These are phyloP conservation scores for Diadegma fenestrale DNA, from an alignment of 2,888 invertebrate genomes.

Conservation along the genomic window DNA sequence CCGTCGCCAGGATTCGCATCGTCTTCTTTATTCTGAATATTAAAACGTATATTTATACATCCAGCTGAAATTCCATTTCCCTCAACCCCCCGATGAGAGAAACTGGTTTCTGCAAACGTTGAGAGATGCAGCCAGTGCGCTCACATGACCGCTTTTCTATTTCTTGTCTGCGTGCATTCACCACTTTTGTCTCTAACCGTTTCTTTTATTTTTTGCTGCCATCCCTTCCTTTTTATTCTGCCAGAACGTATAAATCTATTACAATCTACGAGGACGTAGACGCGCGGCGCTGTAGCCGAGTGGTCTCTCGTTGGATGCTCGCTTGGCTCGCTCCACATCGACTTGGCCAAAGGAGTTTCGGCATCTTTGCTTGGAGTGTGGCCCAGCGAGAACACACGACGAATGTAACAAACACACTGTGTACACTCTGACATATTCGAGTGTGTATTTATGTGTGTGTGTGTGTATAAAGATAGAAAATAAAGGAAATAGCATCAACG, in stretches of 20 bases:
- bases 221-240: not conserved
- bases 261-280: slow-evolving; percentile 74
- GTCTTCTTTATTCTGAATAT: slow-evolving; percentile 17
- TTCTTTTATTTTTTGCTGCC: slow-evolving; percentile 34
- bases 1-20: slow-evolving; percentile 56
- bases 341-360: slow-evolving; percentile 25
- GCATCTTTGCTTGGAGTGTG: slow-evolving; percentile 34
- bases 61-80: not conserved
- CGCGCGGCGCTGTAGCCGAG: slow-evolving; percentile 60
- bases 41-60: slow-evolving; percentile 60
- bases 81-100: slow-evolving; percentile 15
- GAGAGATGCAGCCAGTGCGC: not conserved
- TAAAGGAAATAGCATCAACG: slow-evolving; percentile 50
- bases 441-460: slow-evolving; percentile 28
- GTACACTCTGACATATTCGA: slow-evolving; percentile 9
- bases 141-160: slow-evolving; percentile 18
- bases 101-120: slow-evolving; percentile 45
- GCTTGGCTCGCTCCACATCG: slow-evolving; percentile 41
- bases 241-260: slow-evolving; percentile 80
- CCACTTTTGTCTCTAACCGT: not conserved
- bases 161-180: slow-evolving; percentile 19
- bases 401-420: not conserved
- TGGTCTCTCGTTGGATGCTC: slow-evolving; percentile 57
- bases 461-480: slow-evolving; percentile 48
- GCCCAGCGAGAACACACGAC: slow-evolving; percentile 32